Conservation (phyloP, 2,888 invertebrate genomes). For the Caenorhabditis imperialis region DNA sequence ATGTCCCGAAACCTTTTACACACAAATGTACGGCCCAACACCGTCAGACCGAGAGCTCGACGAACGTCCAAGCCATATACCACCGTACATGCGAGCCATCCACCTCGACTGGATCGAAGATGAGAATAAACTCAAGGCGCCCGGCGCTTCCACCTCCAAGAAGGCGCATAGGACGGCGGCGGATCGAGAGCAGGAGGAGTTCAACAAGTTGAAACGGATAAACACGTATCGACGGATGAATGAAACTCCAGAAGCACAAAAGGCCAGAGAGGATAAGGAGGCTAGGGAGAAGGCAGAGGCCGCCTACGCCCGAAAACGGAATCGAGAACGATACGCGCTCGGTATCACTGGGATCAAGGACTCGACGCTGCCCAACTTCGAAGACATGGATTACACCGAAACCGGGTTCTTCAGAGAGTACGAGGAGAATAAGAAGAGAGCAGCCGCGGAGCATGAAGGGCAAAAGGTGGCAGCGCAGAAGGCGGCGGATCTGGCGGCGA, state of each 20-base stretch:
- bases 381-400: conserved; percentile 14
- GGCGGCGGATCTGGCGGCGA: background rate
- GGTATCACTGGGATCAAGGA: conserved; percentile 13
- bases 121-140: conserved; percentile 10
- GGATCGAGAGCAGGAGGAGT: conserved; percentile 28
- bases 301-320: conserved; percentile 10
- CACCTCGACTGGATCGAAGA: conserved; percentile 40
- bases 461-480: background rate
- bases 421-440: conserved; percentile 9
- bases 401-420: conserved; percentile 37
- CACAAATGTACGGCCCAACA: conserved; percentile 36
- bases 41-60: conserved; percentile 36
- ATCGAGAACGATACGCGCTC: conserved; percentile 8
- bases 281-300: conserved; percentile 5
- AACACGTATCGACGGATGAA: conserved; percentile 22
- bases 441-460: conserved; percentile 1
- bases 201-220: conserved; percentile 24
- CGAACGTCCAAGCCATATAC: conserved; percentile 25
- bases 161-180: conserved; percentile 3
- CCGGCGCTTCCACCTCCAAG: background rate
- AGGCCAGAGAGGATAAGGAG: conserved; percentile 10
- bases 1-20: conserved; percentile 11
- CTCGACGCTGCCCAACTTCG: conserved; percentile 31
- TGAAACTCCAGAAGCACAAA: conserved; percentile 21
- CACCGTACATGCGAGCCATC: conserved; percentile 16